Conservation (phyloP, 2,797 vertebrate species). For the Sebastes elongatus region DNA sequence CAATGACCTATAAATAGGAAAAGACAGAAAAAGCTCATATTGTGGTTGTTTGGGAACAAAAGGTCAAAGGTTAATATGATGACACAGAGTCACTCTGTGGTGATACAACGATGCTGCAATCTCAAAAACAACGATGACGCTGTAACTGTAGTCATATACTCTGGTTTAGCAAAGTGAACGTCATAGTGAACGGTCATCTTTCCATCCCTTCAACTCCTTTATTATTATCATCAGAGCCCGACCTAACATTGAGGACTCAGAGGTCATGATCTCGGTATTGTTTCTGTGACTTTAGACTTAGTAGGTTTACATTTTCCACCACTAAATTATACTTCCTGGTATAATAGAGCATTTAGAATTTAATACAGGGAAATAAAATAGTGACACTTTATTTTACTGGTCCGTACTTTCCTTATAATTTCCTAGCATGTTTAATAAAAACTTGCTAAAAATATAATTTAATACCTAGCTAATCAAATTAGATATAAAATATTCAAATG, state of each 20-base stretch:
- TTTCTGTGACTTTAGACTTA: not conserved
- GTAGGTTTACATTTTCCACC: not conserved
- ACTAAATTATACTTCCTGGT: not conserved
- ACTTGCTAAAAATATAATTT: not conserved
- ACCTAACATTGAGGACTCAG: not conserved
- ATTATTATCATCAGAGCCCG: not conserved
- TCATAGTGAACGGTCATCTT: not conserved
- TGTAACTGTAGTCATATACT: not conserved
- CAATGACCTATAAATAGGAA: not conserved
- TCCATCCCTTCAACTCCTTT: not conserved
- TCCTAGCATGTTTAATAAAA: not conserved
- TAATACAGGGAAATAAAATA: not conserved
- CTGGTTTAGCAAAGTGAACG: not conserved
- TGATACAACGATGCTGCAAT: not conserved
- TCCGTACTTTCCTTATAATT: not conserved
- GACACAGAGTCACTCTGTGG: not conserved
- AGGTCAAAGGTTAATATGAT: conserved; percentile 2
- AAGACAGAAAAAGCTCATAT: not conserved
- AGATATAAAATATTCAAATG: not conserved
- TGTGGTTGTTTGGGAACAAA: not conserved
- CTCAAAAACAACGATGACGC: not conserved
- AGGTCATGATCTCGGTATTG: not conserved
- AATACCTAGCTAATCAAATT: not conserved
- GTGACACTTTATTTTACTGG: not conserved
- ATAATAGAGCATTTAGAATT: not conserved